Conservation (phyloP, 2,888 invertebrate species). For the Drosophila dives region DNA sequence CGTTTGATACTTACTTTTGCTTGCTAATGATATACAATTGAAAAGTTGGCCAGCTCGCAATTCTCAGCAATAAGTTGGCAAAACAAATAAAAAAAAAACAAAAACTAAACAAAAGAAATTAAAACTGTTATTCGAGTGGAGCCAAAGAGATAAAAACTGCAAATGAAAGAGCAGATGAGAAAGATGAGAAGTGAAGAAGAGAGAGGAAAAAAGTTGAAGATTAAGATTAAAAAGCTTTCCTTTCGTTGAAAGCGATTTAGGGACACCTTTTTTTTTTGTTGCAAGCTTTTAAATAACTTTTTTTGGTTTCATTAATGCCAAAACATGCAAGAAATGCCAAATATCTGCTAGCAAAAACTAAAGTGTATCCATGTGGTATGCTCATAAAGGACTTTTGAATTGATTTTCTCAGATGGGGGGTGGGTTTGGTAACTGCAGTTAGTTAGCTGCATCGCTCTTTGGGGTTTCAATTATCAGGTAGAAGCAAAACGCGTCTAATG, state of each 20-base stretch:
- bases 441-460: not conserved
- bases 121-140: not conserved
- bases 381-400: not conserved
- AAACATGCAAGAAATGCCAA: not conserved
- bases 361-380: not conserved
- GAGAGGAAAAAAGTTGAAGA: not conserved
- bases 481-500: not conserved
- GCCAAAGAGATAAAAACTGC: not conserved
- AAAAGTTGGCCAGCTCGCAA: slow-evolving; percentile 36
- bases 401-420: not conserved
- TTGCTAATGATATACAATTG: slow-evolving; percentile 53
- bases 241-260: not conserved
- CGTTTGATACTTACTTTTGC: slow-evolving; percentile 37
- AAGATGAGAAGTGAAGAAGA: no score
- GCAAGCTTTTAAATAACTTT: not conserved
- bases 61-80: slow-evolving; percentile 31
- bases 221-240: no score
- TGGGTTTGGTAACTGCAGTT: not conserved
- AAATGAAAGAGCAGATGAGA: not conserved
- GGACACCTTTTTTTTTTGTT: not conserved
- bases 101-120: slow-evolving; percentile 19
- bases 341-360: not conserved
- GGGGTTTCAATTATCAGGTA: slow-evolving; percentile 14
- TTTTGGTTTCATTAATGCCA: not conserved
- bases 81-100: slow-evolving; percentile 45